These are phyloP conservation scores for Cyprinodon tularosa DNA, from an alignment of 2,113 vertebrate genomes.

Conservation along the genomic window DNA sequence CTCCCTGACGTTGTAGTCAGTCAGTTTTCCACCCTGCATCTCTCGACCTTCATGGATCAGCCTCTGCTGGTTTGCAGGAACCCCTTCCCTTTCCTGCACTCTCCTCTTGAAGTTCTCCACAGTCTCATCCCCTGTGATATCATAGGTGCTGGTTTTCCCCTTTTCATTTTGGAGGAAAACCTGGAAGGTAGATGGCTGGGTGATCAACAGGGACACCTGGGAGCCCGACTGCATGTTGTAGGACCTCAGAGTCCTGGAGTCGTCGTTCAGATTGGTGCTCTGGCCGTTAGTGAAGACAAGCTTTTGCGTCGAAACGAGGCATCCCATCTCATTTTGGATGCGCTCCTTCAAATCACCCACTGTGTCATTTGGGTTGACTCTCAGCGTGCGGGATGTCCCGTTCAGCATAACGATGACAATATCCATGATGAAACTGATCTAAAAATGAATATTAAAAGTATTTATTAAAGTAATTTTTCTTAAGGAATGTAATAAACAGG, in stretches of 20 bases:
- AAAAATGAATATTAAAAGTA: background rate
- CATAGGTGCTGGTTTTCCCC: slow-evolving; percentile 36
- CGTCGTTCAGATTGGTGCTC: slow-evolving; percentile 23
- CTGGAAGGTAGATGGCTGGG: slow-evolving; percentile 36
- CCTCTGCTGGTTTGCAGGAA: slow-evolving; percentile 62
- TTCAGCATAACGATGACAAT: slow-evolving; percentile 28
- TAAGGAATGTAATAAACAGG: background rate
- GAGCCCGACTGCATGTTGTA: slow-evolving; percentile 57
- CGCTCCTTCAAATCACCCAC: slow-evolving; percentile 43
- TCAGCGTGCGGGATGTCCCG: slow-evolving; percentile 13
- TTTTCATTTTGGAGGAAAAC: slow-evolving; percentile 70
- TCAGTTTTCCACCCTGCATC: slow-evolving; percentile 44
- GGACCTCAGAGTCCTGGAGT: slow-evolving; percentile 3
- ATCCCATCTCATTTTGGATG: slow-evolving; percentile 6
- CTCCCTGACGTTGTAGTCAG: slow-evolving; percentile 54
- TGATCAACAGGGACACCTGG: slow-evolving; percentile 63
- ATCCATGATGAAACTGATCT: slow-evolving; percentile 45
- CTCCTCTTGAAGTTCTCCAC: slow-evolving; percentile 56
- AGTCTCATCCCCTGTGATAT: slow-evolving; percentile 38
- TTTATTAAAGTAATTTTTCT: background rate
- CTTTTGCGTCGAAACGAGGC: background rate
- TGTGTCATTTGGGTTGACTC: slow-evolving; percentile 64
- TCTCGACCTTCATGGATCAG: slow-evolving; percentile 53
- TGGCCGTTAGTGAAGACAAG: slow-evolving; percentile 51
- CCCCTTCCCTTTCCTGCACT: slow-evolving; percentile 43